Evolutionary conservation across 2,888 invertebrate genomes (phyloP), one percentile per base, ranked within the genome.

Genomic region (Lasioglossum morio): DNA sequence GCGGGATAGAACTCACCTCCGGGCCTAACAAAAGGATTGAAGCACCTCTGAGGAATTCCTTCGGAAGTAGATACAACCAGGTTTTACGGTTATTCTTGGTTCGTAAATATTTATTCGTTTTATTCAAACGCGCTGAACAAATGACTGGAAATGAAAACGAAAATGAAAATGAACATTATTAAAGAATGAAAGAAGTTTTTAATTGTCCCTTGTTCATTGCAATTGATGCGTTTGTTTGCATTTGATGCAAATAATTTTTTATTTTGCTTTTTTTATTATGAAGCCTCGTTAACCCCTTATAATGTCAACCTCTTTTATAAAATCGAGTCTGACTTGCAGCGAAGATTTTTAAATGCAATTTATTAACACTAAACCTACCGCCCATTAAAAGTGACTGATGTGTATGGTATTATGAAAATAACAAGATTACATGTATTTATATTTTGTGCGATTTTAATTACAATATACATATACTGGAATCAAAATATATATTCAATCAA

Each of bases 1-100:
- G 63, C 63, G 63, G 63, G 30, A 63, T 63, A 63, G 63, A 63
- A 63, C 63, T 30, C 30, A 30, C 63, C 63, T 63, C 16, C 30
- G 30, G 19, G 30, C 16, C 63, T 63, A 63, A 63, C 63, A 63
- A 63, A 63, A 63, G 63, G 63, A 63, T 30, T 16, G 63, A 63
- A 63, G 30, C 63, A 63, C 7, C 63, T 63, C 63, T 30, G 63
- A 63, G 63, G 30, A 63, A 30, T 63, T 16, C 8, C 30, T 63
- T 63, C 30, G 63, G 30, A 14, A 27, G 60, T 30, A 27, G 60
- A 30, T 19, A 16, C 63, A 30, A 63, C 30, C 30, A 30, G 19
- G 30, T 63, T 27, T 27, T 30, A 63, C 63, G 30, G 19, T 63
- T 30, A 63, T 30, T 30, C 63, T 30, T 30, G 63, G 30, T 16